Percentiles rank a stretch among this genome's conserved stretches.
phyloP scores from a whole-genome alignment of 2,113 vertebrate genomes.

The Lathamus discolor region DNA sequence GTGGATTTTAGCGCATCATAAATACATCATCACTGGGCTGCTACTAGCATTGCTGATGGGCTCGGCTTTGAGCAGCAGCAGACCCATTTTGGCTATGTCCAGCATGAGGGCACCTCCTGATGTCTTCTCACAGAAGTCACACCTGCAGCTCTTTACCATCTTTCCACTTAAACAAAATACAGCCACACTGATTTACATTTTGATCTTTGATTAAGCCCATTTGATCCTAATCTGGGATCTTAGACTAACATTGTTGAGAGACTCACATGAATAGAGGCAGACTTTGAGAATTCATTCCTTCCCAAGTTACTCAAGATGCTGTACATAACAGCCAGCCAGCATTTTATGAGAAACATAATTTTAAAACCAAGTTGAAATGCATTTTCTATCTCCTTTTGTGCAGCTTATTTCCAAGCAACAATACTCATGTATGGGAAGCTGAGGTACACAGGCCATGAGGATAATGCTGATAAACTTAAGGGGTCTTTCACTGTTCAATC shows the following conservation, averaged over 20 bases:
- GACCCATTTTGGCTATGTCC: neutral
- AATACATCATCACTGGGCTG: neutral
- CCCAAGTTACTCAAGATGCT: neutral
- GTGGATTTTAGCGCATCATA: neutral
- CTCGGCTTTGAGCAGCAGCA: neutral
- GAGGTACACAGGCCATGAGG: neutral
- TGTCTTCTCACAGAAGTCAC: neutral
- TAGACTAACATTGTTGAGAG: neutral
- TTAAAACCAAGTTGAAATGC: neutral
- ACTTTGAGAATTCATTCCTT: neutral
- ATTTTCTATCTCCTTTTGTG: neutral
- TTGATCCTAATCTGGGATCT: neutral
- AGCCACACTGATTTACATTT: neutral
- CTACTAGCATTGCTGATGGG: too few relatives aligned
- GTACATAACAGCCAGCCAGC: neutral
- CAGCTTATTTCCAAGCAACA: neutral
- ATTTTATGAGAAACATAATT: neutral
- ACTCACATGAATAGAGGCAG: neutral
- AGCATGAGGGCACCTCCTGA: neutral
- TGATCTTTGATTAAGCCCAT: neutral
- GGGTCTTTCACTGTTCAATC: neutral
- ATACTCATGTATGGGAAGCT: fast-evolving
- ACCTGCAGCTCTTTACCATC: neutral
- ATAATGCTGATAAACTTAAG: neutral
- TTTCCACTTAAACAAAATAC: neutral